These are phyloP conservation scores for Griposia aprilina DNA, from an alignment of 2,888 invertebrate genomes.

Conservation along the genomic window DNA sequence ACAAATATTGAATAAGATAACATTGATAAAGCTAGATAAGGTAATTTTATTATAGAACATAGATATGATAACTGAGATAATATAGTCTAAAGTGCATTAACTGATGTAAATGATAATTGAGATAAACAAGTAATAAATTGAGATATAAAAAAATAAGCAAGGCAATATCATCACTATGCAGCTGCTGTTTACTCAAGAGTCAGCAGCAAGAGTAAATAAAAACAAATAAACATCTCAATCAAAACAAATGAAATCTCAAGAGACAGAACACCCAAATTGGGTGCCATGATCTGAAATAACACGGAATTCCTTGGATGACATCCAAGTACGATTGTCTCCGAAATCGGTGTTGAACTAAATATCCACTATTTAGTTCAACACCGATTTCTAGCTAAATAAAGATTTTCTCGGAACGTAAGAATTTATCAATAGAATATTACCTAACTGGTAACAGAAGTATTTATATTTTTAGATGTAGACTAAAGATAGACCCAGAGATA, in stretches of 20 bases:
- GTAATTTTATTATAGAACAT: background rate
- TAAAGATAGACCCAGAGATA: no score
- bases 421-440: background rate
- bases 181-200: background rate
- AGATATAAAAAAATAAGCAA: background rate
- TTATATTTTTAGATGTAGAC: background rate
- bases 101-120: background rate
- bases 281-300: background rate
- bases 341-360: background rate
- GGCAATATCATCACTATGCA: background rate
- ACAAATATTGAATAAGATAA: background rate
- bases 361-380: slow-evolving; percentile 13
- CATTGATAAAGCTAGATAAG: background rate
- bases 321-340: slow-evolving; percentile 22
- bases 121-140: background rate
- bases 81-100: background rate
- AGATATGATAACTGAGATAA: background rate
- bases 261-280: slow-evolving; percentile 3
- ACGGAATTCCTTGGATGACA: slow-evolving; percentile 33
- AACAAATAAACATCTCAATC: slow-evolving; percentile 8
- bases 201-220: background rate
- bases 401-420: background rate
- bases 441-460: background rate
- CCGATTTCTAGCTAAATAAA: slow-evolving; percentile 13
- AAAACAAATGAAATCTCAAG: slow-evolving; percentile 6